Percentiles rank a stretch among this genome's conserved stretches.
Conservation (phyloP, 2,888 invertebrate genomes). For the Sycophila texana region DNA sequence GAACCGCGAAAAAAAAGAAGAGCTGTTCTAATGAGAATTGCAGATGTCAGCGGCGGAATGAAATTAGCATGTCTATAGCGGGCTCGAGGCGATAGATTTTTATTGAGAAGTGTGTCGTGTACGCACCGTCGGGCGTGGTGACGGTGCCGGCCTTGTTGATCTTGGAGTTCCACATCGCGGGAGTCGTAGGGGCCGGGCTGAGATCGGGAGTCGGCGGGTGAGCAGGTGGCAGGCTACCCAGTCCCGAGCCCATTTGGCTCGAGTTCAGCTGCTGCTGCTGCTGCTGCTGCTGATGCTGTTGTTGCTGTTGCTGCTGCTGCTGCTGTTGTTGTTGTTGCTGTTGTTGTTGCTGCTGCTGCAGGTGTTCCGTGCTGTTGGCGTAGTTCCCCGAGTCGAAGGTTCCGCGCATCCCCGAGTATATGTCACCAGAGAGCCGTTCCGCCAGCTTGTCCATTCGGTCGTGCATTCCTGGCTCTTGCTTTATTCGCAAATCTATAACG, state of each 20-base stretch:
- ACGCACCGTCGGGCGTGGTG: slow-evolving; percentile 89
- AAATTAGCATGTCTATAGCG: no score
- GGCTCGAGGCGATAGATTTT: no score
- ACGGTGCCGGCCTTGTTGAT: slow-evolving; percentile 85
- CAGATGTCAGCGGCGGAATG: no score
- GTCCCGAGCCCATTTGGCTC: slow-evolving; percentile 66
- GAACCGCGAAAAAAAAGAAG: background rate
- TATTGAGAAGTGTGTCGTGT: background rate
- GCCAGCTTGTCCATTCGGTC: slow-evolving; percentile 71
- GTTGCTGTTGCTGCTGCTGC: slow-evolving; percentile 36
- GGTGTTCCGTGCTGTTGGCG: slow-evolving; percentile 64
- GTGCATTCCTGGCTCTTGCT: slow-evolving; percentile 79
- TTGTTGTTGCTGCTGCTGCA: slow-evolving; percentile 63
- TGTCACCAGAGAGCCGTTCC: slow-evolving; percentile 70
- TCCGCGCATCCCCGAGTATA: slow-evolving; percentile 68
- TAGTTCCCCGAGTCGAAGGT: slow-evolving; percentile 72
- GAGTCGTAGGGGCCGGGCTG: slow-evolving; percentile 74
- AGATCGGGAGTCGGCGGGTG: slow-evolving; percentile 76
- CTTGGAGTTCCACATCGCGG: slow-evolving; percentile 79
- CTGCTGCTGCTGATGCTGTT: slow-evolving; percentile 59
- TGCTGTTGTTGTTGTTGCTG: slow-evolving; percentile 54
- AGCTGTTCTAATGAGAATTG: no score
- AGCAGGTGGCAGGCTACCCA: slow-evolving; percentile 77
- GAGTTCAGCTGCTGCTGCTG: slow-evolving; percentile 65
- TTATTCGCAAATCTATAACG: slow-evolving; percentile 75